A percentile compares a stretch with the other conserved stretches of the same genome.
These are phyloP conservation scores for Pitta sordida DNA, from an alignment of 2,113 vertebrate species.

Conservation along the genomic window DNA sequence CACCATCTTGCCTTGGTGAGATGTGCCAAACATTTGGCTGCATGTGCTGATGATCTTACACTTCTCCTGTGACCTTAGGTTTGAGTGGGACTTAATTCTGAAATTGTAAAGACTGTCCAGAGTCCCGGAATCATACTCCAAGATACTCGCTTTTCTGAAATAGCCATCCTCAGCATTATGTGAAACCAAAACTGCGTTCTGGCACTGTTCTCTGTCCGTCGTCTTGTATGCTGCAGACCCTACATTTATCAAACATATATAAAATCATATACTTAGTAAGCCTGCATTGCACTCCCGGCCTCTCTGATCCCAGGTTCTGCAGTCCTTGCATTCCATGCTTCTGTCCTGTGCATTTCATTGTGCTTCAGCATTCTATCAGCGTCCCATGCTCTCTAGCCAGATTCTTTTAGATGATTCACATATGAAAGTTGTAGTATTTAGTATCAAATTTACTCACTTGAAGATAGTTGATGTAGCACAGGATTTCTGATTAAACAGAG, in stretches of 20 bases:
- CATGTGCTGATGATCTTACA: not conserved
- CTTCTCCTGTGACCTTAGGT: not conserved
- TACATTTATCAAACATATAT: not conserved
- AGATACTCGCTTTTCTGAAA: not conserved
- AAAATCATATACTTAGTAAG: not conserved
- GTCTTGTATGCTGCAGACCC: not conserved
- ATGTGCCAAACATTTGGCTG: not conserved
- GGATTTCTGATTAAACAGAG: not conserved
- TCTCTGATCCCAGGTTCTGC: not conserved
- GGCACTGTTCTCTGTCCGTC: not conserved
- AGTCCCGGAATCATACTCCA: not conserved
- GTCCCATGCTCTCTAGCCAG: not conserved
- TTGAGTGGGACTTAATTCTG: not conserved
- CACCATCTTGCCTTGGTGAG: constrained; percentile 90
- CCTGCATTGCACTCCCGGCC: not conserved
- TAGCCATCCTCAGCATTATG: not conserved
- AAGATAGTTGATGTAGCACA: not conserved
- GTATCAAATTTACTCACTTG: not conserved
- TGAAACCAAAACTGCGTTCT: not conserved
- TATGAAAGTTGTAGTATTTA: not conserved
- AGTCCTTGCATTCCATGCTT: not conserved
- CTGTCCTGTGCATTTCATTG: not conserved
- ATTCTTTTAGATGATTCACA: not conserved
- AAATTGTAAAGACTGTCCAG: not conserved
- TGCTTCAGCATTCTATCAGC: not conserved